Evolutionary conservation across 2,113 vertebrate species (phyloP).

Genomic region (Burhinus oedicnemus): DNA sequence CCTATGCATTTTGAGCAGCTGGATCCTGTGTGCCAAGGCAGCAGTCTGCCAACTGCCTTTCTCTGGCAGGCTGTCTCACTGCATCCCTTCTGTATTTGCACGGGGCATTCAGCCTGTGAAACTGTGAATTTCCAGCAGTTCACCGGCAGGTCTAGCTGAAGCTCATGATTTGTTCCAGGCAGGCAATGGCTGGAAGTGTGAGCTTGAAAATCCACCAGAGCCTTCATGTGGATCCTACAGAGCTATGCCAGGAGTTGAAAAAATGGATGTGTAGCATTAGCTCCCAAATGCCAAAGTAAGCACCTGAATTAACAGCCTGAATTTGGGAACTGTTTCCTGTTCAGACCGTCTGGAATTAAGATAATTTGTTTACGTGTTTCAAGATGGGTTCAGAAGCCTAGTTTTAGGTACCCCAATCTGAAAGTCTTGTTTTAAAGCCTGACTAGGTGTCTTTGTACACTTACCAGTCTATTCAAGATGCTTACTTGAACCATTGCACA

Average conservation of each 20-base stretch:
- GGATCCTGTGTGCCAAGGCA: background rate
- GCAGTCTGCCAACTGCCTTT: background rate
- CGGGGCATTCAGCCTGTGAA: background rate
- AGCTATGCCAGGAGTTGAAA: background rate
- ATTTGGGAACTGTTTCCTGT: background rate
- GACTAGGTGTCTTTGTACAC: background rate
- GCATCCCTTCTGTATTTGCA: background rate
- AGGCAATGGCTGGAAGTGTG: background rate
- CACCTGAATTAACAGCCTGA: background rate
- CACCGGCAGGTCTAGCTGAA: background rate
- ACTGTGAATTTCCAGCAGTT: background rate
- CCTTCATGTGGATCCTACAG: background rate
- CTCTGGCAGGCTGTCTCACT: background rate
- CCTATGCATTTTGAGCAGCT: background rate
- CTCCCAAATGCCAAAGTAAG: background rate
- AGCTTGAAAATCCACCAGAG: constrained; percentile 7
- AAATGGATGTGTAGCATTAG: background rate
- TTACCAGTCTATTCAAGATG: background rate
- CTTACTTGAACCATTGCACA: background rate
- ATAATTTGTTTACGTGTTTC: background rate
- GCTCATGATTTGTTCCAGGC: background rate
- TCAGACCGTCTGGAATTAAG: background rate
- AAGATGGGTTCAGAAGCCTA: background rate
- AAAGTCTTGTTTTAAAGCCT: background rate
- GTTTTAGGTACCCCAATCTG: background rate